Evolutionary conservation across 2,797 vertebrate genomes (phyloP), one percentile per base, ranked within the genome.

Genomic region (Danio albolineatus): DNA sequence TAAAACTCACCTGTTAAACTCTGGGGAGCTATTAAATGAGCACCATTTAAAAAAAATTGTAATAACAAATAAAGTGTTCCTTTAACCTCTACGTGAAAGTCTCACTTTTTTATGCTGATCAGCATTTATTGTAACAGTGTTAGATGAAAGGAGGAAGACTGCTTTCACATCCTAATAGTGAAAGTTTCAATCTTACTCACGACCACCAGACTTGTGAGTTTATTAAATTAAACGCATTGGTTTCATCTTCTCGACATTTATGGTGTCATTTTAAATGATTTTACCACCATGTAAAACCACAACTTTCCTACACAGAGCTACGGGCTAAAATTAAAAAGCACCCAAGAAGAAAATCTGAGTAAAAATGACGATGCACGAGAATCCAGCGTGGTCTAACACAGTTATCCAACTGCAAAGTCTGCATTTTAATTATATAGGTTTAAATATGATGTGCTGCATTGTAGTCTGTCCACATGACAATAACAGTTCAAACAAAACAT

Each of bases 111-210:
- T 28, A 16, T 13, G n/a, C 14, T 5, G 13, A 54, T 65, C 44
- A 12, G 39, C 5, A 78, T 54, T 64, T 64, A 12, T 67, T 39
- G 41, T 28, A 60, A 4, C 10, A 43, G 28, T 21, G 14, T 49
- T 46, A 59, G 64, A 16, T 64, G 17, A 66, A 78, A 83, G 62
- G 17, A 66, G 46, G 56, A 60, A 70, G 79, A 82, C 84, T 85
- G 59, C 60, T 85, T 84, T 82, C 82, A 69, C 82, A 82, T 79
- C 76, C 56, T 77, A 67, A 64, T 76, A 67, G 19, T 19, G 21
- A 10, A 36, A 48, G 10, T 43, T 9, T 14, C 53, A 48, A n/a
- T 67, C 53, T 17, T 39, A 14, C 21, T 17, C 4, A 9, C 10
- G 16, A 46, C 53, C 43, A 8, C 6, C 14, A 65, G 17, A 43